These are phyloP conservation scores for Dysmachus trigonus DNA, from an alignment of 2,888 invertebrate genomes.

Conservation along the genomic window DNA sequence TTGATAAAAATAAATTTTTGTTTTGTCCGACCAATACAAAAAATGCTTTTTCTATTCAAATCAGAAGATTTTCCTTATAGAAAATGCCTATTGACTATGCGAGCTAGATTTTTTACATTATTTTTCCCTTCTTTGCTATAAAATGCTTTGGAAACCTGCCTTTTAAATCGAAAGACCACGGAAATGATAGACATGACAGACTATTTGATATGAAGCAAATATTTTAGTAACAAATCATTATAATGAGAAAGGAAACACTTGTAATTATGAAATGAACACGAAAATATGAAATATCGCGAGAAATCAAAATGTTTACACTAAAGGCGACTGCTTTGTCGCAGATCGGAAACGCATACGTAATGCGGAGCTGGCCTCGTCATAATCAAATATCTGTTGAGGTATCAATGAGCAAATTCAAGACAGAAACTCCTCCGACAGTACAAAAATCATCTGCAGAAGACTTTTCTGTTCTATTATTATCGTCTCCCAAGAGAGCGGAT, in stretches of 20 bases:
- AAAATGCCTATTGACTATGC: too few relatives aligned
- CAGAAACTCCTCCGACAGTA: not conserved
- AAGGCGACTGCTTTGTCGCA: not conserved
- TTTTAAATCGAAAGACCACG: too few relatives aligned
- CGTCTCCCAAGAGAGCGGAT: constrained; percentile 37
- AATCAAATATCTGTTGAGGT: constrained; percentile 32
- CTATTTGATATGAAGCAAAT: not conserved
- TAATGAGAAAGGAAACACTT: not conserved
- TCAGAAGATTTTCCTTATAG: too few relatives aligned
- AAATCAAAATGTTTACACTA: not conserved
- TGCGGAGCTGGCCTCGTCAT: constrained; percentile 20
- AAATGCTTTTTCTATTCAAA: too few relatives aligned
- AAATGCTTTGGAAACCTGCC: too few relatives aligned
- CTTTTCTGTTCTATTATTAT: constrained; percentile 47
- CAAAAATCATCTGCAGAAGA: constrained; percentile 28
- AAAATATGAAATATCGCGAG: not conserved
- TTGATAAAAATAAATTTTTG: too few relatives aligned
- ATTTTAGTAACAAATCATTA: not conserved
- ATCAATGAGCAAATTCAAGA: constrained; percentile 30
- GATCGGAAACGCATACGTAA: not conserved
- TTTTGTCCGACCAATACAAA: too few relatives aligned
- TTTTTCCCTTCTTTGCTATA: too few relatives aligned
- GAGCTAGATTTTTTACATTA: too few relatives aligned
- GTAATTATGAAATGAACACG: not conserved
- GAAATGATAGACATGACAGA: too few relatives aligned